Evolutionary conservation across 92 coral and sea anemone species (phyloP), one percentile per base, ranked within the genome.

Genomic region (Paragorgia papillata): DNA sequence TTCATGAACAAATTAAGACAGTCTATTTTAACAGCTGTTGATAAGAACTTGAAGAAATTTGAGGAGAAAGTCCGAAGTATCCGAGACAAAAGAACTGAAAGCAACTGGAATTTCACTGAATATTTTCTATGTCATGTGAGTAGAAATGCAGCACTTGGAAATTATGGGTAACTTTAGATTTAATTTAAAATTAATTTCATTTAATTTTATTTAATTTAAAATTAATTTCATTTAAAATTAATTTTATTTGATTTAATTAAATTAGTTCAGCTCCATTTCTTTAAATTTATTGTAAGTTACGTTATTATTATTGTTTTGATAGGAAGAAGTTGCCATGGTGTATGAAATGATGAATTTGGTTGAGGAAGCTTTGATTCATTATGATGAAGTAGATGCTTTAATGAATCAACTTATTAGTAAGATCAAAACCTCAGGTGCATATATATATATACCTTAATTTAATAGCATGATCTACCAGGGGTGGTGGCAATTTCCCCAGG

Each of bases 301-400:
- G n/a, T n/a, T n/a, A n/a, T n/a, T n/a, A n/a, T n/a, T n/a, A n/a
- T n/a, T n/a, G n/a, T n/a, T 40, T 41, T 70, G 18, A 34, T 10
- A 94, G 98, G 98, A 94, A 66, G 98, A 94, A 79, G 83, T 94
- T 69, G 91, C 98, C 31, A 88, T 88, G 91, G 98, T 94, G 43
- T 94, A 90, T 90, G 98, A 90, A 70, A 94, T 94, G 98, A 85
- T 94, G 89, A 82, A 89, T 27, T 73, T 94, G 61, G 88, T 68
- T 73, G 98, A 94, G 55, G 98, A 94, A 79, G 94, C 98, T 17
- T 79, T 94, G 46, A 94, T 94, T 66, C 98, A 94, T 66, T 93
- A 93, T 54, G 97, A 93, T 83, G 97, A 93, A 80, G 89, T 93
- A 57, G 97, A 93, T 76, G 97, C 97, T 28, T 85, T 93, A 19